phyloP scores from a whole-genome alignment of 2,113 vertebrate species.

The Tyrannus savana region DNA sequence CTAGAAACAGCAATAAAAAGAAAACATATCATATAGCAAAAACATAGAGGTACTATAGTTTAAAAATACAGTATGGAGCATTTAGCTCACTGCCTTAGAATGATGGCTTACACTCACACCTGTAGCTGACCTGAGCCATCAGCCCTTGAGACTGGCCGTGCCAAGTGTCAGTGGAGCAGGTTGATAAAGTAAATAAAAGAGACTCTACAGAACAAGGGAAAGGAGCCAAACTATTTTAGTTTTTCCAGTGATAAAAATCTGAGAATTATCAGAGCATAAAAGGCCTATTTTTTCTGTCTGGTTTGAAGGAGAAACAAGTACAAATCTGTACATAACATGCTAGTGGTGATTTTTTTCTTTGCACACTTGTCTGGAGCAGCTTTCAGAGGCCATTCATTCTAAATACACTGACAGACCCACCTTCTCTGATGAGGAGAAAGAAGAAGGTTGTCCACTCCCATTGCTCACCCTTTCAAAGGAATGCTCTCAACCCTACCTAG shows the following conservation, averaged over 20 bases:
- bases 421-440: background rate
- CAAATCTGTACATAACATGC: background rate
- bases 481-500: background rate
- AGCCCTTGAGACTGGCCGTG: accelerated
- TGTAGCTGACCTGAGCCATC: background rate
- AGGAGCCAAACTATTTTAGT: background rate
- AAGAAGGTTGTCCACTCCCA: background rate
- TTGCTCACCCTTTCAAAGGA: background rate
- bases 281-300: background rate
- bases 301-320: background rate
- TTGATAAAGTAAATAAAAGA: background rate
- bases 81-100: background rate
- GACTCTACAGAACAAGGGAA: background rate
- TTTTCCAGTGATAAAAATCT: background rate
- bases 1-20: background rate
- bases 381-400: background rate
- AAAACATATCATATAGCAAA: background rate
- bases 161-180: background rate
- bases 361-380: background rate
- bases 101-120: accelerated
- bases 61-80: background rate
- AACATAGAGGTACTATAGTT: background rate
- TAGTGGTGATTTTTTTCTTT: background rate
- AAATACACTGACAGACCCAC: background rate
- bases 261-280: background rate